These are phyloP conservation scores for Pangasius mekongensis DNA, from an alignment of 2,797 vertebrate species.

Conservation along the genomic window DNA sequence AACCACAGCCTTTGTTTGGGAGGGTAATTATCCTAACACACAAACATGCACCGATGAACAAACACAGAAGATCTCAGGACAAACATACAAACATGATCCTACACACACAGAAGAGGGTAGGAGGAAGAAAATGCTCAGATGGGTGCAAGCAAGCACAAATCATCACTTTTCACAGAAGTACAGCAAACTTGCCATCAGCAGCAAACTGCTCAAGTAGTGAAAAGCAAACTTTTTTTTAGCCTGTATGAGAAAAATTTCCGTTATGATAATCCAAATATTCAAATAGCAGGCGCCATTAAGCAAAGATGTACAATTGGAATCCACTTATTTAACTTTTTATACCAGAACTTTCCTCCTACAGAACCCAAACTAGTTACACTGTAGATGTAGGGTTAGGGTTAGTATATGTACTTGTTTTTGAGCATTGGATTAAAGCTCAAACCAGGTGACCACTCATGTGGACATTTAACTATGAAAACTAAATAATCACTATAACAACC, in stretches of 20 bases:
- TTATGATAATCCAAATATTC: neutral
- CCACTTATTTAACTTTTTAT: neutral
- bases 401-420: neutral
- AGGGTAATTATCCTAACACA: slow-evolving; percentile 52
- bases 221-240: neutral
- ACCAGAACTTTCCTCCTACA: neutral
- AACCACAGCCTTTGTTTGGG: slow-evolving; percentile 45
- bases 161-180: neutral
- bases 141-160: neutral
- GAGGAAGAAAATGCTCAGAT: neutral
- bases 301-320: neutral
- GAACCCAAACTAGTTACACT: neutral
- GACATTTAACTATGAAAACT: neutral
- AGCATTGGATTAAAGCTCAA: neutral
- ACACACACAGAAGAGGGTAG: neutral
- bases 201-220: neutral
- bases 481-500: neutral
- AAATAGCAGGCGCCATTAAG: neutral
- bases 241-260: neutral
- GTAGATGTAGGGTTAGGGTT: neutral
- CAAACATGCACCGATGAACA: slow-evolving; percentile 50
- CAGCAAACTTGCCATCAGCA: neutral
- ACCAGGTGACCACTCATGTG: too few relatives aligned
- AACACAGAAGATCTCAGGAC: slow-evolving; percentile 41
- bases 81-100: slow-evolving; percentile 42